phyloP scores from a whole-genome alignment of 2,888 invertebrate genomes.

The Cyrtodaria siliqua region DNA sequence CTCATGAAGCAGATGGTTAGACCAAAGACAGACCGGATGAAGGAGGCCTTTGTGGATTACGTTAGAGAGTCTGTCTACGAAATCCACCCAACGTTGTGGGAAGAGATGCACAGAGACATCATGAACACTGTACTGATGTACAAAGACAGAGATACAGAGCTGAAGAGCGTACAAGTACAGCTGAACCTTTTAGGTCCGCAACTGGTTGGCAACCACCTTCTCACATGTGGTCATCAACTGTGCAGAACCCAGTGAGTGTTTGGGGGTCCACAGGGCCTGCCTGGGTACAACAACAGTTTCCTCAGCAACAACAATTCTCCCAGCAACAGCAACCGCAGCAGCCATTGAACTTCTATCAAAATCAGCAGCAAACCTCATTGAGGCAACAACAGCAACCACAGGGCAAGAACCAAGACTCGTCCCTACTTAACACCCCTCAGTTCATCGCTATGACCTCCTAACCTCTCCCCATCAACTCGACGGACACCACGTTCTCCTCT shows the following conservation, averaged over 20 bases:
- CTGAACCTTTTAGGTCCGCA: too few relatives aligned
- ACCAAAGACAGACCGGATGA: constrained; percentile 49
- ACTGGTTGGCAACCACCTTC: constrained; percentile 41
- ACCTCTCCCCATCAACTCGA: too few relatives aligned
- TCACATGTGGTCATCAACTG: constrained; percentile 40
- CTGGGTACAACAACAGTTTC: constrained; percentile 35
- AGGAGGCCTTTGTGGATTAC: constrained; percentile 44
- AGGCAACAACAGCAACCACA: constrained; percentile 20
- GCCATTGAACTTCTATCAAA: constrained; percentile 13
- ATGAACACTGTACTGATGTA: constrained; percentile 50
- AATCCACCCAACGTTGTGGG: constrained; percentile 40
- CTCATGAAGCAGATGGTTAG: constrained; percentile 40
- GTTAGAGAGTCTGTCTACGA: constrained; percentile 41
- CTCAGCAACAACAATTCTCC: constrained; percentile 6
- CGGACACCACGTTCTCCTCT: constrained; percentile 8
- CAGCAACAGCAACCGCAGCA: constrained; percentile 26
- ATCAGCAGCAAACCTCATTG: constrained; percentile 18
- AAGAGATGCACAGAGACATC: constrained; percentile 34
- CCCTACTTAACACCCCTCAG: constrained; percentile 21
- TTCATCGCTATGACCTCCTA: constrained; percentile 8
- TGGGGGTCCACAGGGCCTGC: constrained; percentile 33
- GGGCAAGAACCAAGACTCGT: constrained; percentile 20
- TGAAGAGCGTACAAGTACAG: constrained; percentile 12
- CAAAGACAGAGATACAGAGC: constrained; percentile 36
- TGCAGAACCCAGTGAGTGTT: constrained; percentile 43